Base-by-base conservation (phyloP, 1,140 invertebrate genomes). In the Drosophila melanica region DNA sequence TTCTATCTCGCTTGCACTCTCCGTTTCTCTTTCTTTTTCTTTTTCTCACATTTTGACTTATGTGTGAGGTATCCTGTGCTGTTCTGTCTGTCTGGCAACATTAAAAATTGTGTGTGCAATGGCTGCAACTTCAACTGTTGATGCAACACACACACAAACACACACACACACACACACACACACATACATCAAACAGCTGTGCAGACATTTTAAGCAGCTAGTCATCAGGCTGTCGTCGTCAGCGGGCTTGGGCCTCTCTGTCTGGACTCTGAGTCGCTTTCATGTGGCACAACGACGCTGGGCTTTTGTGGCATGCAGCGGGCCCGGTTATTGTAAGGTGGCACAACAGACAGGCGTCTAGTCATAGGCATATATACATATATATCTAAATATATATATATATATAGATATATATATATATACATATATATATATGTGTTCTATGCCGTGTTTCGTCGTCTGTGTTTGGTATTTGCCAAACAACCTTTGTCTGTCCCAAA, bases 161-260 rank as follows among this genome's bases (percentile, higher is more conserved):
- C 20, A 23, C 30, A 33, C 33, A 10, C 33, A 71, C 55, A 58
- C 42, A 65, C 65, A 53, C 14, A 45, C 48, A 53, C 37, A 67
- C 18, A 62, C 4, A 30, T 10, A 57, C 50, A 63, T 57, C 67
- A 81, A 87, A 86, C 84, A 86, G 82, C 82, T 87, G 84, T 79
- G 84, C 79, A 87, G 82, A 87, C 82, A 82, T 87, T 86, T 84
- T 86, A 86, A 86, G 82, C 82, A 86, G 82, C 84, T 63, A 70
- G 75, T 78, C 75, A 69, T 77, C 75, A 69, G 66, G 30, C 75
- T 68, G 75, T 76, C 74, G 67, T 76, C 73, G 60, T 66, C 60
- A 23, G 53, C 48, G 37, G 42, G 58, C 39, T 45, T 44, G 39
- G 47, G 58, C 47, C 51, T 39, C 30, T 11, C 3, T 11, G 65